Evolutionary conservation across 1,140 invertebrate genomes (phyloP), one percentile per base, ranked within the genome.

Genomic region (Brevipalpus yothersi): DNA sequence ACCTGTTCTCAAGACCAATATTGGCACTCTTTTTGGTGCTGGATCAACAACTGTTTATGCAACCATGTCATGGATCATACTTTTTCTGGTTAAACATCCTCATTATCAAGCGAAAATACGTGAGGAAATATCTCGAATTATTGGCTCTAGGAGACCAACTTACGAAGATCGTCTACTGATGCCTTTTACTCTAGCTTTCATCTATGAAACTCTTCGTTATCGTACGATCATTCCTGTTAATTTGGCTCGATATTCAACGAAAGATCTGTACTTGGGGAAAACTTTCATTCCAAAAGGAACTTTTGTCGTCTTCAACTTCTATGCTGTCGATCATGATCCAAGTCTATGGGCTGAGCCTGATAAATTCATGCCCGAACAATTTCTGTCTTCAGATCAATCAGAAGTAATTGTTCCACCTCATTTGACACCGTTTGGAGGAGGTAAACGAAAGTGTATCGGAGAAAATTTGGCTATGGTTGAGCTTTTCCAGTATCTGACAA

Each of bases 371-470:
- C 83, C 83, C 0, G 81, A 83, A 64, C 71, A 83, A 58, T 77
- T 75, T 69, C 63, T 76, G 11, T 61, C 67, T 17, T 57, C 63
- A n/a, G 64, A 66, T 41, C 69, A 69, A 2, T 66, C 65, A 45
- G 43, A 54, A 19, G 47, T 68, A 7, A 59, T 58, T 1, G 51
- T n/a, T 15, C 12, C 60, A 21, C 61, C 66, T 11, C 31, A 61
- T 41, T 62, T 66, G 11, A 66, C 70, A 41, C 69, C 70, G 39
- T 70, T 70, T 41, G 21, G 53, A 72, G 61, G 63, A 87, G 80
- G 80, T 12, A 86, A 82, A 65, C 81, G 82, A 68, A 77, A 82
- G 47, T 93, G 88, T 66, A 80, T 89, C 67, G 88, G 88, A 12
- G 86, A 91, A 72, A 73, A 79, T 21, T 68, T 92, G 55, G 86